phyloP scores from a whole-genome alignment of 2,888 invertebrate species.

The Pristionchus japonicus region DNA sequence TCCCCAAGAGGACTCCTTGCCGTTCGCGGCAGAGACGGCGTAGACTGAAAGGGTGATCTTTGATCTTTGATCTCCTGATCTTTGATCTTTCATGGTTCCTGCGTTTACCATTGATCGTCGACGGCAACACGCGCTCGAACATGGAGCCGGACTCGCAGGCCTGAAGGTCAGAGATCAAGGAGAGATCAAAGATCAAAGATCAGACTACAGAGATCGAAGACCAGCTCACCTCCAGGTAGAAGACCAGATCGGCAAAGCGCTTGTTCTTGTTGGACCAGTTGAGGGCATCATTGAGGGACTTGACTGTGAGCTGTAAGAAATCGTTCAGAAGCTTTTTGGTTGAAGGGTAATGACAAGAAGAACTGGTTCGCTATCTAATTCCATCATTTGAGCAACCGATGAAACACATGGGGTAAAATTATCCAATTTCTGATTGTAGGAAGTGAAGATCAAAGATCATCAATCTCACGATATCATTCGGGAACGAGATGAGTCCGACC shows the following conservation, averaged over 20 bases:
- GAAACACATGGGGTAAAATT: too few relatives aligned
- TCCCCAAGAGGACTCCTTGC: constrained; percentile 80
- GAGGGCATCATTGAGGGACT: constrained; percentile 76
- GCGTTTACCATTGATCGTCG: constrained; percentile 78
- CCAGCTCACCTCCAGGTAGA: constrained; percentile 81
- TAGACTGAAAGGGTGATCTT: constrained; percentile 77
- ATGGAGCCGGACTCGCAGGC: constrained; percentile 82
- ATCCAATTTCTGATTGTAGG: background rate
- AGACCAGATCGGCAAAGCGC: constrained; percentile 78
- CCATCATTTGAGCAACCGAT: background rate
- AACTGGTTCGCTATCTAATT: background rate
- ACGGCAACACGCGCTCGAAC: constrained; percentile 79
- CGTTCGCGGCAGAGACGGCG: constrained; percentile 81
- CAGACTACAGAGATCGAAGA: too few relatives aligned
- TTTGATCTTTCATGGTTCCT: constrained; percentile 3
- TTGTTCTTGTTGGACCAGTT: constrained; percentile 77
- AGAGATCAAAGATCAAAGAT: constrained; percentile 39
- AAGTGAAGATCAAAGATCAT: background rate
- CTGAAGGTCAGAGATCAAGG: background rate
- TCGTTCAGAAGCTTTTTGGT: background rate
- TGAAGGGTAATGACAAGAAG: background rate
- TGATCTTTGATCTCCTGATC: constrained; percentile 23
- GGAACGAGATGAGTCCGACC: constrained; percentile 80
- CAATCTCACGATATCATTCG: constrained; percentile 75
- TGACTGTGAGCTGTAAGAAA: constrained; percentile 75